Evolutionary conservation across 2,888 invertebrate genomes (phyloP).

Genomic region (Erannis defoliaria): DNA sequence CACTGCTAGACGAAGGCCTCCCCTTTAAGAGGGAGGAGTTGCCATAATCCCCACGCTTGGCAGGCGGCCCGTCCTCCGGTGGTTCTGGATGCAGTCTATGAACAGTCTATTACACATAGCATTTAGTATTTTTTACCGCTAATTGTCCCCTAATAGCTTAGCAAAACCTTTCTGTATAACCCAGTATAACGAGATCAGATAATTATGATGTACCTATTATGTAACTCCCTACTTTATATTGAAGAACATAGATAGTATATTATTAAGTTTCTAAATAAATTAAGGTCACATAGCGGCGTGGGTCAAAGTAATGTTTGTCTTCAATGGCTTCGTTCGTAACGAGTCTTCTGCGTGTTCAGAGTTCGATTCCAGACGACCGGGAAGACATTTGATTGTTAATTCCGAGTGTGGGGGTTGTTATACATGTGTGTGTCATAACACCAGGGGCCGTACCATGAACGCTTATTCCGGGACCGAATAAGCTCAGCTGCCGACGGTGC

Average conservation of each 20-base stretch:
- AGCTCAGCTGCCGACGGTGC: no score
- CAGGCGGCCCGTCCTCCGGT: no score
- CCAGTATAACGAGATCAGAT: slow-evolving; percentile 4
- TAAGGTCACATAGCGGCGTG: slow-evolving; percentile 1
- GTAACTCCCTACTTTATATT: slow-evolving; percentile 3
- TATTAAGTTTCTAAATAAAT: slow-evolving; percentile 15
- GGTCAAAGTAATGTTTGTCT: not conserved
- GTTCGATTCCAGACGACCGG: not conserved
- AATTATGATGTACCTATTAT: not conserved
- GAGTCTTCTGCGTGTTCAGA: not conserved
- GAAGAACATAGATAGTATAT: slow-evolving; percentile 1
- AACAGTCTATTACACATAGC: no score
- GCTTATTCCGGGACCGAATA: no score
- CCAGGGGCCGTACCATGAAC: no score
- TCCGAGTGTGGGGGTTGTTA: no score
- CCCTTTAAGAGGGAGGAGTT: no score
- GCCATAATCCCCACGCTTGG: no score
- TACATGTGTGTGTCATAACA: no score
- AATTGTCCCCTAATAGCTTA: not conserved
- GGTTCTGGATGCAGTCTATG: no score
- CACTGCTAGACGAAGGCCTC: no score
- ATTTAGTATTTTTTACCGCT: not conserved
- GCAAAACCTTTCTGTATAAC: not conserved
- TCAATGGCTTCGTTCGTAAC: not conserved
- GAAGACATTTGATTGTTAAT: not conserved